A percentile compares a stretch with the other conserved stretches of the same genome.
Conservation (phyloP, 2,797 vertebrate species). For the Clamator glandarius region DNA sequence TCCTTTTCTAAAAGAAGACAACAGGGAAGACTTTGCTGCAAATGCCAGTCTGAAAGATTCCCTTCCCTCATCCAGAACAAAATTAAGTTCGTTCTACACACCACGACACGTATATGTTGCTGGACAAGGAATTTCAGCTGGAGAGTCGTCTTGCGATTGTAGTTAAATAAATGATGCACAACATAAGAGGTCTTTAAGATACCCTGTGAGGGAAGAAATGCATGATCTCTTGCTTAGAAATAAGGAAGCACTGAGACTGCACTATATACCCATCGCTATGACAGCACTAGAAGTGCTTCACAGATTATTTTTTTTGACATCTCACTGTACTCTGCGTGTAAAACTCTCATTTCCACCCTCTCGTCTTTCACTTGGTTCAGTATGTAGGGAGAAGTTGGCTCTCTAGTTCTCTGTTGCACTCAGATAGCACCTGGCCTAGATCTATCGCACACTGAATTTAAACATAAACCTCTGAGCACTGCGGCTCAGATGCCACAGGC, state of each 20-base stretch:
- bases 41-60: background rate
- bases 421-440: slow-evolving; percentile 9
- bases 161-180: background rate
- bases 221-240: background rate
- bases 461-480: background rate
- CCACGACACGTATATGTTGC: background rate
- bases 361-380: background rate
- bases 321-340: background rate
- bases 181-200: background rate
- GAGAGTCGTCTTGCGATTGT: background rate
- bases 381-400: background rate
- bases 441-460: background rate
- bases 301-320: background rate
- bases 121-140: background rate
- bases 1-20: background rate
- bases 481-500: background rate
- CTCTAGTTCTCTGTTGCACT: background rate
- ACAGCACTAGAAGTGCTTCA: background rate
- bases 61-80: background rate
- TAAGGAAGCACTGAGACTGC: background rate
- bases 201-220: background rate
- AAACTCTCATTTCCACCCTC: background rate
- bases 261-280: background rate
- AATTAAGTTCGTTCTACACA: background rate
- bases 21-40: background rate